Evolutionary conservation across 2,113 vertebrate genomes (phyloP).

Genomic region (Noturus placidus): DNA sequence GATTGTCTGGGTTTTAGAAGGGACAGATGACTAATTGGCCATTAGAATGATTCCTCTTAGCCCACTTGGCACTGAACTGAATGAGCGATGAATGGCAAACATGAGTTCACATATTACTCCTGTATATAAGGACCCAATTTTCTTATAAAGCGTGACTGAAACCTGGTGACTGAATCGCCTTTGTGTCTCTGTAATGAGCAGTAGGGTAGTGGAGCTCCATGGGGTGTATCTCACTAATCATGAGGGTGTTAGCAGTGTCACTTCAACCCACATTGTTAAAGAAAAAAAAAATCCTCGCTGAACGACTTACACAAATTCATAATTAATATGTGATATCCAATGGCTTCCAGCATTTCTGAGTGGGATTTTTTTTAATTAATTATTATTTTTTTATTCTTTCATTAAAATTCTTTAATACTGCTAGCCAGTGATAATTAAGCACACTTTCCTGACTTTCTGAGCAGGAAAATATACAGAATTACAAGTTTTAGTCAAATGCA

Average conservation of each 20-base stretch:
- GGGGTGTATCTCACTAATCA: slow-evolving; percentile 73
- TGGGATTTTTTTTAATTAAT: not conserved
- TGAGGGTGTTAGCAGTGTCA: slow-evolving; percentile 65
- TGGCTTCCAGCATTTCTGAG: not conserved
- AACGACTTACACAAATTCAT: slow-evolving; percentile 16
- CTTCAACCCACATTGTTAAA: slow-evolving; percentile 54
- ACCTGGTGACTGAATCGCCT: slow-evolving; percentile 1
- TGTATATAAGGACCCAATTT: slow-evolving; percentile 20
- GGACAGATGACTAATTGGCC: slow-evolving; percentile 31
- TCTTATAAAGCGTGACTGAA: not conserved
- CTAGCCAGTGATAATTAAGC: not conserved
- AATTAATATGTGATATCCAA: not conserved
- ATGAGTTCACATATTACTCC: not conserved
- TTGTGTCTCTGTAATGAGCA: slow-evolving; percentile 62
- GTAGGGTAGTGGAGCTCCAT: slow-evolving; percentile 56
- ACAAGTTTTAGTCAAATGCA: not conserved
- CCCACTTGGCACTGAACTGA: slow-evolving; percentile 14
- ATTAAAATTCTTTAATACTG: not conserved
- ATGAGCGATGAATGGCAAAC: slow-evolving; percentile 16
- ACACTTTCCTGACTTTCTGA: not conserved
- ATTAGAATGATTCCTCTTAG: slow-evolving; percentile 20
- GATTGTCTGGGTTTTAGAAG: slow-evolving; percentile 3
- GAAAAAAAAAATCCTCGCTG: slow-evolving; percentile 7
- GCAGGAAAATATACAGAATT: not conserved
- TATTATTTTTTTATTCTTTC: no score